Evolutionary conservation across 30 jellyfish, hydroid and myxozoan species (phyloP).

Genomic region (Phacellophora camtschatica): DNA sequence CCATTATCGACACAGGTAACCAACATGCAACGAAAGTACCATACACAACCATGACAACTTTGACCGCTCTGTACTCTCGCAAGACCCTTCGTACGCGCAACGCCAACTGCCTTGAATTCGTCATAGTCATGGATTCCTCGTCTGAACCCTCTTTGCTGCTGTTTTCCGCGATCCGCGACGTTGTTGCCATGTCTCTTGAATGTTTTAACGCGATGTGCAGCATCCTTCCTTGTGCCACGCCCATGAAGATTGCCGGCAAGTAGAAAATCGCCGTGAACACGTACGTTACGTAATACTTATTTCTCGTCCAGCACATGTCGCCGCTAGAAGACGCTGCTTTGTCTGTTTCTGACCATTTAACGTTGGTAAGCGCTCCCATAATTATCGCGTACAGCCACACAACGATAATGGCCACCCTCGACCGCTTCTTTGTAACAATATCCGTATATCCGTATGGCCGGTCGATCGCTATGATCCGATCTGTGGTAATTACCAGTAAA

Average conservation of each 20-base stretch:
- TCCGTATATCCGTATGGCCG: conserved; percentile 73
- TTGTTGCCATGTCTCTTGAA: conserved; percentile 62
- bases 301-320: conserved; percentile 27
- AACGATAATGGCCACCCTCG: conserved; percentile 38
- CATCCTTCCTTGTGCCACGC: conserved; percentile 72
- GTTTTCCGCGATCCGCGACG: conserved; percentile 19
- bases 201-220: conserved; percentile 74
- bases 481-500: conserved; percentile 81
- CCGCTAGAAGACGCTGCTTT: background rate
- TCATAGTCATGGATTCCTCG: background rate
- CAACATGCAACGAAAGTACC: conserved; percentile 89
- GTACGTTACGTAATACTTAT: conserved; percentile 31
- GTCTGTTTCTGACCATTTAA: conserved; percentile 56
- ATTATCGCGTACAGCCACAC: conserved; percentile 82
- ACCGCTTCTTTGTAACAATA: conserved; percentile 47
- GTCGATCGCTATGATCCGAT: conserved; percentile 81
- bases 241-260: conserved; percentile 83
- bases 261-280: conserved; percentile 66
- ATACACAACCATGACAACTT: conserved; percentile 71
- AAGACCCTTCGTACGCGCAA: conserved; percentile 28
- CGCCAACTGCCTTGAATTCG: conserved; percentile 32
- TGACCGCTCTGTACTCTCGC: conserved; percentile 69
- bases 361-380: conserved; percentile 72
- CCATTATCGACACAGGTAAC: conserved; percentile 78
- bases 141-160: conserved; percentile 25